Percentiles rank a stretch among this genome's conserved stretches.
These are phyloP conservation scores for Wiebesia pumilae DNA, from an alignment of 1,140 invertebrate genomes.

Conservation along the genomic window DNA sequence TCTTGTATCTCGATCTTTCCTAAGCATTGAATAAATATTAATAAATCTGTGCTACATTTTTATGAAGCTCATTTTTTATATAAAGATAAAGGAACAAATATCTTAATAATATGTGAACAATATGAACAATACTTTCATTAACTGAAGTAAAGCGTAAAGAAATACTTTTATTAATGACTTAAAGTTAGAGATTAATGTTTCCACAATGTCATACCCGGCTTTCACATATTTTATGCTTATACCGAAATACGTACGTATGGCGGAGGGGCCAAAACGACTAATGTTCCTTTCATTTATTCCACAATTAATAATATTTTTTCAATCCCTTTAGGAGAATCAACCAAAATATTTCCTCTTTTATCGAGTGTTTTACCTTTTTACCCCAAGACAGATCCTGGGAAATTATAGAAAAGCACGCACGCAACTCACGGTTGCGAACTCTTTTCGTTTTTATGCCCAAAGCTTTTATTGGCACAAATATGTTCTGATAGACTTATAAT, in stretches of 20 bases:
- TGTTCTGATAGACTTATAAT: neutral
- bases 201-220: neutral
- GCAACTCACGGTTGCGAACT: constrained; percentile 11
- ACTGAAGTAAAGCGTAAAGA: neutral
- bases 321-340: neutral
- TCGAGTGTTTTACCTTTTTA: constrained; percentile 53
- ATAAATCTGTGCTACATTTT: too few relatives aligned
- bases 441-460: neutral
- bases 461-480: neutral
- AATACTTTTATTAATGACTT: constrained; percentile 43
- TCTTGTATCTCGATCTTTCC: too few relatives aligned
- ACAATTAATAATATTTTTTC: constrained; percentile 41
- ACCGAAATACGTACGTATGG: neutral
- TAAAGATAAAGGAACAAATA: neutral
- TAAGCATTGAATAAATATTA: too few relatives aligned
- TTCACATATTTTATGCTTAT: neutral
- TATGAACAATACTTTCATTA: constrained; percentile 24
- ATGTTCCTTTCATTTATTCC: constrained; percentile 40
- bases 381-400: constrained; percentile 55
- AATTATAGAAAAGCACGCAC: constrained; percentile 57
- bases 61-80: too few relatives aligned
- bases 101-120: neutral
- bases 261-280: constrained; percentile 8
- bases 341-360: constrained; percentile 38
- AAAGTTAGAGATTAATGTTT: constrained; percentile 26